These are phyloP conservation scores for Dicyrtomina minuta DNA, from an alignment of 2,888 invertebrate species.

Conservation along the genomic window DNA sequence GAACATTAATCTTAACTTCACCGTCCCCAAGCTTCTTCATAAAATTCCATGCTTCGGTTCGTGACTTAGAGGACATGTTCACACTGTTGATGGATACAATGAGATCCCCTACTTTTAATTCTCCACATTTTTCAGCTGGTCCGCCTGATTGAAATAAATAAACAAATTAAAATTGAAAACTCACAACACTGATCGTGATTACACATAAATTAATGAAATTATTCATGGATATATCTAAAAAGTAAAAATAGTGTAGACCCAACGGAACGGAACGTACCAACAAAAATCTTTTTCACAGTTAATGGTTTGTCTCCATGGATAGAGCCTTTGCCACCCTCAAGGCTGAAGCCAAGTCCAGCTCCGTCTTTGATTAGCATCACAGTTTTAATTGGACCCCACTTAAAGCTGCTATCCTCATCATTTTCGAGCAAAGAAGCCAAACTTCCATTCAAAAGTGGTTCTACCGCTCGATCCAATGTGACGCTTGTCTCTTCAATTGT, in stretches of 20 bases:
- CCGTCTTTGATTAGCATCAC: constrained; percentile 70
- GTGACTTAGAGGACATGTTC: constrained; percentile 79
- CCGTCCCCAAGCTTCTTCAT: constrained; percentile 88
- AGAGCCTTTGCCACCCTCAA: constrained; percentile 90
- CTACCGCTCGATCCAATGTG: constrained; percentile 53
- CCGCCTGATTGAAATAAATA: constrained; percentile 67
- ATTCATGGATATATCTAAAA: neutral
- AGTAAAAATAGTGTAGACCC: no score
- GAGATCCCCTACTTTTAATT: constrained; percentile 82
- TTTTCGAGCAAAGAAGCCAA: constrained; percentile 42
- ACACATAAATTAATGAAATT: constrained; percentile 24
- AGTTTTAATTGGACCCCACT: constrained; percentile 62
- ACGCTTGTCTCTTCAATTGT: constrained; percentile 51
- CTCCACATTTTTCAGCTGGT: constrained; percentile 82
- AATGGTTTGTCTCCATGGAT: constrained; percentile 85
- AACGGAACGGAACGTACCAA: constrained; percentile 65
- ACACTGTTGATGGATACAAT: constrained; percentile 78
- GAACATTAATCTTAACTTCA: constrained; percentile 67
- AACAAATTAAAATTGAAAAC: constrained; percentile 23
- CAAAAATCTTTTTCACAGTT: constrained; percentile 88
- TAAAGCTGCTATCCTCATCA: constrained; percentile 49
- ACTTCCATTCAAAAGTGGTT: constrained; percentile 42
- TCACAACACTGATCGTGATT: no score
- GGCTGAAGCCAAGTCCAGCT: constrained; percentile 88
- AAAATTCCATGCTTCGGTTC: constrained; percentile 91